Base-by-base conservation (phyloP, 1,140 invertebrate species). In the Fragariocoptes setiger region DNA sequence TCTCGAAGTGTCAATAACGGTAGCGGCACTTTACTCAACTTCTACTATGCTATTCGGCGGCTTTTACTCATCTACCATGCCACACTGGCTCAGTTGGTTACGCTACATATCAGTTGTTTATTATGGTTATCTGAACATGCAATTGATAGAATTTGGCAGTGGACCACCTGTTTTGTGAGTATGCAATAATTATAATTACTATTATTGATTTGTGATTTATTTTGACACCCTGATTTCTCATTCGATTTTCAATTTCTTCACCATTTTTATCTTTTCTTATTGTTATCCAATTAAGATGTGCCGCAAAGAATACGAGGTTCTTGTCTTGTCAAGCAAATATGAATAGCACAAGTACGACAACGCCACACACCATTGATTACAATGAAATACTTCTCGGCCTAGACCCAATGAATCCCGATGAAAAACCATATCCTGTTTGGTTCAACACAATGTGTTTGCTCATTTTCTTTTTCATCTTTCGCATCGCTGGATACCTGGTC, bases 121-220 rank as follows among this genome's bases (percentile, higher is more conserved):
- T 53, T 79, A 77, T 55, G 74, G 74, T 38, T 79, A 73, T 54
- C 71, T 76, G 53, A 76, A 76, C 53, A 76, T 78, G 72, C 72
- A 78, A 56, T 72, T 75, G 45, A 62, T 78, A 8, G 75, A 80
- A 53, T 78, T 78, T 52, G 64, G 65, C 43, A 65, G 71, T 53
- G 74, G 72, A 48, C 58, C 65, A 38, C 64, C 66, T 31, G 68
- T 77, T 38, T 53, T 53, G 72, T 77, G 63, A 66, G 64, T 63
- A 22, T 39, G 31, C 4, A 35, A 21, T 25, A 31, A 18, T 38
- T 47, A 12, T 16, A 17, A 13, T 39, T 16, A 13, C 13, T 13
- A 13, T 16, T 35, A 35, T 35, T 16, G 31, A n/a, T 16, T 13
- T 16, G 31, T 16, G 4, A 20, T 1, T 39, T 19, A 40, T 14